Evolutionary conservation across 2,113 vertebrate species (phyloP), one percentile per base, ranked within the genome.

Genomic region (Phaethornis superciliosus): DNA sequence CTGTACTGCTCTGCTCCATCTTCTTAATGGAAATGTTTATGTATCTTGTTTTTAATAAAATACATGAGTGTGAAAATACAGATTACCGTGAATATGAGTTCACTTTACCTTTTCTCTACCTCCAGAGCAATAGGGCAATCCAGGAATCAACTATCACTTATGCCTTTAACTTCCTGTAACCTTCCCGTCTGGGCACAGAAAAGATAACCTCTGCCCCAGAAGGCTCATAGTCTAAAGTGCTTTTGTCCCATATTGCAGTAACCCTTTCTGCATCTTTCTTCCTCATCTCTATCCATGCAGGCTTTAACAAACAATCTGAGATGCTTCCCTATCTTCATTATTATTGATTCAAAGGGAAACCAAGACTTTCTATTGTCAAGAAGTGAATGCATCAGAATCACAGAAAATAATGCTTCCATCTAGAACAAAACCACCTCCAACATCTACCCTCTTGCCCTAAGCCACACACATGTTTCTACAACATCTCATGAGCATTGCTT

Each of bases 151-250:
- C 85, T 91, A n/a, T 86, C 91, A 89, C 86, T 86, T 90, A 84
- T 72, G 80, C 94, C 72, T 94, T 92, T 37, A 85, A 94, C 94
- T 97, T 96, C 91, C 94, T 91, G 88, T 95, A 94, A 94, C 93
- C 90, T 95, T 96, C 94, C 94, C 91, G 90, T 91, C 91, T 92
- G 93, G 94, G 76, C 88, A 81, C 56, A 86, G 82, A 92, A 62
- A 55, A 94, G 94, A 95, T 94, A 97, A 95, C 96, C 94, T 93
- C 91, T 95, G 89, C 87, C 91, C 94, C 27, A 67, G 42, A 90
- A 71, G 64, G 79, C 40, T 78, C 68, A 40, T 37, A 55, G 55
- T 28, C 85, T 85, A 54, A 88, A 85, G 82, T 35, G 72, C 65
- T 81, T 81, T 78, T 86, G 68, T 91, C 85, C 91, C n/a, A 6